These are phyloP conservation scores for Trachops cirrhosus DNA, from an alignment of 2,797 vertebrate genomes.

Conservation along the genomic window DNA sequence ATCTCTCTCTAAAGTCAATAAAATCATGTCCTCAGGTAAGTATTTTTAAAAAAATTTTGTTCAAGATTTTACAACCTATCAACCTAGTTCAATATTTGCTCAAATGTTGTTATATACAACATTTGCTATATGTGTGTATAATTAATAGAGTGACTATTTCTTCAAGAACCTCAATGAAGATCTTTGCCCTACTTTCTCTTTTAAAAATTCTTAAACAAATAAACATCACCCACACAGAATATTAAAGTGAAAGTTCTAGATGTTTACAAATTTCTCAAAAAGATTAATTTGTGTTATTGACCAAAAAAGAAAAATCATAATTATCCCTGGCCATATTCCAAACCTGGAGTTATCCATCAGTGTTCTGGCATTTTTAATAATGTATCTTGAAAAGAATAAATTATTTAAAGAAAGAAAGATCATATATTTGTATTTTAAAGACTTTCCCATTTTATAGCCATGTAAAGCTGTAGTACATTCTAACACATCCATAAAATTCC, in stretches of 20 bases:
- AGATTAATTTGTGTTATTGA: neutral
- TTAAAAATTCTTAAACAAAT: neutral
- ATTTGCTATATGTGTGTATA: neutral
- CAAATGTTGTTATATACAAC: too few species aligned
- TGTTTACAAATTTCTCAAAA: neutral
- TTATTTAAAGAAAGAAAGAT: neutral
- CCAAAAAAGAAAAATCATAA: neutral
- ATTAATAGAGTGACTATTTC: neutral
- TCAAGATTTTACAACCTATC: neutral
- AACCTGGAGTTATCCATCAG: neutral
- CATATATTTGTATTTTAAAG: neutral
- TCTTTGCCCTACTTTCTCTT: neutral
- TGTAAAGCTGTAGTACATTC: neutral
- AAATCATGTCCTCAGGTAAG: too few species aligned
- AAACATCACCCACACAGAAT: neutral
- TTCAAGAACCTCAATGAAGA: neutral
- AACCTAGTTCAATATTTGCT: slow-evolving; percentile 8
- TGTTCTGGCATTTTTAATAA: neutral
- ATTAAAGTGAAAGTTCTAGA: slow-evolving; percentile 17
- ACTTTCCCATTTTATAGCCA: neutral
- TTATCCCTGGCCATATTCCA: neutral
- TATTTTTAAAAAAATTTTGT: too few species aligned
- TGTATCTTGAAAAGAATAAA: neutral
- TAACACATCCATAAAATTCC: slow-evolving; percentile 50
- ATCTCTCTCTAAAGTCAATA: too few species aligned